Evolutionary conservation across 2,797 vertebrate species (phyloP), one percentile per base, ranked within the genome.

Genomic region (Distichodus sexfasciatus): DNA sequence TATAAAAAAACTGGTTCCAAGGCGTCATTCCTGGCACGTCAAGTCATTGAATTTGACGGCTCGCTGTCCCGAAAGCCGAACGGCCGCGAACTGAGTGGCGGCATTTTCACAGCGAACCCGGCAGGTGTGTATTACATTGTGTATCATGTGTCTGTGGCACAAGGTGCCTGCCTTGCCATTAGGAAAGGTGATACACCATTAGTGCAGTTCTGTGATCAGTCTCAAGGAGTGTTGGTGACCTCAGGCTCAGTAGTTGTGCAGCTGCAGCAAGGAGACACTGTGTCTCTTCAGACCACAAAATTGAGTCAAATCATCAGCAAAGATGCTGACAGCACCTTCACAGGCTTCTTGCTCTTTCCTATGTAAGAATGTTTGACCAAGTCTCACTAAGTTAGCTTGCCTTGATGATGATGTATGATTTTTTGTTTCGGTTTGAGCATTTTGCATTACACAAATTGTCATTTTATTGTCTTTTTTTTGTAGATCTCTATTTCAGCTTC

Each of bases 51-150:
- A 51, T 94, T 94, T 0, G 88, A 92, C 2, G 23, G 0, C 0
- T 72, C 2, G 6, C 86, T 77, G 63, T 26, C 67, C 31, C 0
- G 54, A 2, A 21, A 6, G 6, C 4, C 72, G 75, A 85, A 21
- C 0, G 85, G 85, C 15, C 85, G 84, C 44, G 9, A 0, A 2
- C 31, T 78, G 1, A 6, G 0, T 1, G 8, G 51, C 0, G 72
- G 78, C 2, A 1, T 38, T 17, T 94, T 94, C 80, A 76, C 1
- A 1, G 91, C 92, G 62, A 43, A 0, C 0, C 53, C 85, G 47
- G 69, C 89, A 0, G 93, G 93, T 3, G 62, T 90, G 61, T 94
- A 94, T 80, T 94, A 89, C 73, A 91, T 94, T 76, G 89, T 90
- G 64, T 94, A 91, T 78, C 92, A 94, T 0, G 77, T 87, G 83